Conservation (phyloP, 2,113 vertebrate genomes). For the Protobothrops flavoviridis region DNA sequence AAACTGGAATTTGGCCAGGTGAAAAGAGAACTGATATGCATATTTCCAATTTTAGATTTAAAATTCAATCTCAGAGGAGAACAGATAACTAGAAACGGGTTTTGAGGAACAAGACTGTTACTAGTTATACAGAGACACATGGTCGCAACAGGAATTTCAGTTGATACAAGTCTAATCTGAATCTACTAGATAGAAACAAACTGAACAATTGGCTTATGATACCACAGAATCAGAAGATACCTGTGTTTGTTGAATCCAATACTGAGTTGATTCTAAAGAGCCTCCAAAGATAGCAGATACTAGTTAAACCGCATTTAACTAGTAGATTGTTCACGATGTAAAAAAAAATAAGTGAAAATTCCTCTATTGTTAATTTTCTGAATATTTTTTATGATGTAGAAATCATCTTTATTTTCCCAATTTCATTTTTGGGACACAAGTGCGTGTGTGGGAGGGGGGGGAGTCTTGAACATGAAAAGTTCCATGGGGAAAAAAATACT, state of each 20-base stretch:
- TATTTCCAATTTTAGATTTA: not conserved
- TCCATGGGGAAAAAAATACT: not conserved
- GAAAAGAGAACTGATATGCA: not conserved
- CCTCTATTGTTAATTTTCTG: not conserved
- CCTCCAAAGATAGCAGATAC: not conserved
- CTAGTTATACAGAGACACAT: not conserved
- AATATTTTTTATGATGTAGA: not conserved
- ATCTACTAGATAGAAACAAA: not conserved
- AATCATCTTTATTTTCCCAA: not conserved
- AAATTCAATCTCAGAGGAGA: not conserved
- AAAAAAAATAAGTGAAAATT: not conserved
- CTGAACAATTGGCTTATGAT: not conserved
- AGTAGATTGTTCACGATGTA: not conserved
- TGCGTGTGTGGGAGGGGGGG: not conserved
- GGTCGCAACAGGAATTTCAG: not conserved
- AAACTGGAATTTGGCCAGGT: not conserved
- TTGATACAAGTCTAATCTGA: not conserved
- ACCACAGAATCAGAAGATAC: not conserved
- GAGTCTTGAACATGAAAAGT: not conserved
- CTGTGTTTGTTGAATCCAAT: not conserved
- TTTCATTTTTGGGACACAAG: not conserved
- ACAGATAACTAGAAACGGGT: not conserved
- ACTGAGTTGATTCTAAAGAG: not conserved
- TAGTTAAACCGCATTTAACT: not conserved
- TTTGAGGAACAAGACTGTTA: not conserved